Percentiles rank a stretch among this genome's conserved stretches.
Conservation (phyloP, 2,888 invertebrate genomes). For the Electrophaes corylata region DNA sequence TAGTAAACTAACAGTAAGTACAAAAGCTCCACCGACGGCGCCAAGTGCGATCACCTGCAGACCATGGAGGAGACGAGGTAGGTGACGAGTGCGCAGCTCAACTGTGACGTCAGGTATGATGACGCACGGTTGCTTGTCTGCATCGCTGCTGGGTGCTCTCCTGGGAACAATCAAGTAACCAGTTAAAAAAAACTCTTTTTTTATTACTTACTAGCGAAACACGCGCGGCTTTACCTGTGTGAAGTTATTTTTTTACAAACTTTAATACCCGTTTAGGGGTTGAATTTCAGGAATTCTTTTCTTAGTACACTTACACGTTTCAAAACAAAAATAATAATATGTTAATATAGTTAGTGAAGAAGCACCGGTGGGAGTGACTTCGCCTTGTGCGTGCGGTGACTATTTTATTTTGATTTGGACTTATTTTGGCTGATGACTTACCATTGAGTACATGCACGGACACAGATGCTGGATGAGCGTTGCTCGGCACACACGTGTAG, state of each 20-base stretch:
- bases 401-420: no score
- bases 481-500: slow-evolving; percentile 94
- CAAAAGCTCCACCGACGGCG: slow-evolving; percentile 37
- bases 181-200: background rate
- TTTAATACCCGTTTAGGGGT: no score
- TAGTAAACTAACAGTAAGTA: background rate
- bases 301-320: no score
- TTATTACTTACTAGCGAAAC: no score
- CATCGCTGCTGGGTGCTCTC: slow-evolving; percentile 94
- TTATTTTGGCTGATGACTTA: no score
- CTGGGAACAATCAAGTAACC: slow-evolving; percentile 64
- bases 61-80: slow-evolving; percentile 73
- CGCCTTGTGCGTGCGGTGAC: no score
- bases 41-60: slow-evolving; percentile 75
- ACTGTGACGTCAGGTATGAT: slow-evolving; percentile 77
- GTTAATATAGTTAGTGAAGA: no score
- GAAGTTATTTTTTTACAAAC: no score
- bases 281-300: no score
- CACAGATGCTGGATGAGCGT: slow-evolving; percentile 92
- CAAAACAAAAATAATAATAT: no score
- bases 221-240: no score
- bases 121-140: slow-evolving; percentile 87
- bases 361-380: no score
- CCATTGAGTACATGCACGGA: slow-evolving; percentile 94
- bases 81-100: slow-evolving; percentile 74